phyloP scores from a whole-genome alignment of 2,888 invertebrate genomes.

The Trichopoda pennipes region DNA sequence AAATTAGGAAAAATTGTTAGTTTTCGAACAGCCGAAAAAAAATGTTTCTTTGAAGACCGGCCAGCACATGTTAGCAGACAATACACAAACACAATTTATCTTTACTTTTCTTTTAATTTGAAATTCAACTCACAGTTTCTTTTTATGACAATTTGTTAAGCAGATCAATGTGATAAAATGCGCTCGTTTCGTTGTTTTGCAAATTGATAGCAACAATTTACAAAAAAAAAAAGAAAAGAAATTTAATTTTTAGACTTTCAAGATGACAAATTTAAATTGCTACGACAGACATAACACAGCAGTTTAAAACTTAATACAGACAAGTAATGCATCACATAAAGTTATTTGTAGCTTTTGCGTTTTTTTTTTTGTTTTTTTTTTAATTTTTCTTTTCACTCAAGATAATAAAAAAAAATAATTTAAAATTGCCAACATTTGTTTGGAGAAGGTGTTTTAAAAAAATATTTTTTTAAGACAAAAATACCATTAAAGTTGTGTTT shows the following conservation, averaged over 20 bases:
- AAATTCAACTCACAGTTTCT: slow-evolving; percentile 15
- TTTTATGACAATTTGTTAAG: slow-evolving; percentile 40
- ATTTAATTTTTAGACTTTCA: slow-evolving; percentile 4
- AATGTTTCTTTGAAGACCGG: slow-evolving; percentile 28
- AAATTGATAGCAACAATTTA: slow-evolving; percentile 38
- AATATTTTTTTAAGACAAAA: slow-evolving; percentile 18
- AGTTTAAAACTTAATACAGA: slow-evolving; percentile 10
- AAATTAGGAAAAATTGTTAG: slow-evolving; percentile 11
- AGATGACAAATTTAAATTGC: slow-evolving; percentile 32
- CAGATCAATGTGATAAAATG: slow-evolving; percentile 63
- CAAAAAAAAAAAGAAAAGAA: slow-evolving; percentile 12
- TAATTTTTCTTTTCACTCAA: slow-evolving; percentile 1
- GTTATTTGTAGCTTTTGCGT: slow-evolving; percentile 17
- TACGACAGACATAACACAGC: slow-evolving; percentile 6
- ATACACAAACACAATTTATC: slow-evolving; percentile 59
- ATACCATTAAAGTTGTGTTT: slow-evolving; percentile 5
- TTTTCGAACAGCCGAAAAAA: neutral
- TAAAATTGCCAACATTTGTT: slow-evolving; percentile 48
- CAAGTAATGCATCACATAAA: slow-evolving; percentile 38
- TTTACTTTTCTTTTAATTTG: slow-evolving; percentile 36
- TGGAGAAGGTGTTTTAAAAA: slow-evolving; percentile 2
- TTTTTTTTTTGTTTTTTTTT: neutral
- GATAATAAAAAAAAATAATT: slow-evolving; percentile 48
- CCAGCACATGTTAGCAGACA: slow-evolving; percentile 61
- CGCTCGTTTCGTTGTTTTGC: slow-evolving; percentile 6